Evolutionary conservation across 2,888 invertebrate genomes (phyloP).

Genomic region (Lymantria monacha): DNA sequence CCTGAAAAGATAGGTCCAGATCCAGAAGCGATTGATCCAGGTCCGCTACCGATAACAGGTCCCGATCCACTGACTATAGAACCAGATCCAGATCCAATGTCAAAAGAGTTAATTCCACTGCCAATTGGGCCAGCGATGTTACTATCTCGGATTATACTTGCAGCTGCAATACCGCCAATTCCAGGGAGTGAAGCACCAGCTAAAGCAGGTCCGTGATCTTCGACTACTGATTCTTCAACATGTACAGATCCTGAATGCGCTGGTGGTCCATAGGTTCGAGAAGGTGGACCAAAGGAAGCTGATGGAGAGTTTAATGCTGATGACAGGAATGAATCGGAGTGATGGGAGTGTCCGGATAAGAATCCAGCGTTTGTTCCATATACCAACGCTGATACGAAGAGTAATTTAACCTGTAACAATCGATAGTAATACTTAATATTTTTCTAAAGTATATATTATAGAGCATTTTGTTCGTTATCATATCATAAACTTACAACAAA

Average conservation of each 20-base stretch:
- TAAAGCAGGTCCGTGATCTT: conserved; percentile 26
- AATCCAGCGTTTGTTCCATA: conserved; percentile 61
- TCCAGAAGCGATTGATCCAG: conserved; percentile 11
- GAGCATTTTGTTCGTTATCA: conserved; percentile 9
- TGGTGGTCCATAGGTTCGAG: conserved; percentile 54
- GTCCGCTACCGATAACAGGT: conserved; percentile 15
- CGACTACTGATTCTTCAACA: conserved; percentile 31
- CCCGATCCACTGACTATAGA: conserved; percentile 11
- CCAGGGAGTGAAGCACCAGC: conserved; percentile 28
- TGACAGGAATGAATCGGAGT: conserved; percentile 58
- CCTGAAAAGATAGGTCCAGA: conserved; percentile 3
- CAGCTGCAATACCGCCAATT: conserved; percentile 14
- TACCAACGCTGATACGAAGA: conserved; percentile 61
- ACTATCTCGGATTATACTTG: conserved; percentile 10
- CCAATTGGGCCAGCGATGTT: conserved; percentile 7
- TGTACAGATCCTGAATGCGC: not conserved
- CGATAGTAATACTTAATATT: not conserved
- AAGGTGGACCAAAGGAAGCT: conserved; percentile 64
- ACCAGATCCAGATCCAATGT: not conserved
- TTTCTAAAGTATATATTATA: conserved; percentile 11
- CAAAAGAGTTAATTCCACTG: conserved; percentile 1
- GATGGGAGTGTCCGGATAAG: conserved; percentile 43
- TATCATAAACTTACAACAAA: conserved; percentile 69
- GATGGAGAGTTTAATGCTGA: conserved; percentile 64
- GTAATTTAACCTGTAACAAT: conserved; percentile 67